phyloP scores from a whole-genome alignment of 2,888 invertebrate genomes.

The Chironomus riparius region DNA sequence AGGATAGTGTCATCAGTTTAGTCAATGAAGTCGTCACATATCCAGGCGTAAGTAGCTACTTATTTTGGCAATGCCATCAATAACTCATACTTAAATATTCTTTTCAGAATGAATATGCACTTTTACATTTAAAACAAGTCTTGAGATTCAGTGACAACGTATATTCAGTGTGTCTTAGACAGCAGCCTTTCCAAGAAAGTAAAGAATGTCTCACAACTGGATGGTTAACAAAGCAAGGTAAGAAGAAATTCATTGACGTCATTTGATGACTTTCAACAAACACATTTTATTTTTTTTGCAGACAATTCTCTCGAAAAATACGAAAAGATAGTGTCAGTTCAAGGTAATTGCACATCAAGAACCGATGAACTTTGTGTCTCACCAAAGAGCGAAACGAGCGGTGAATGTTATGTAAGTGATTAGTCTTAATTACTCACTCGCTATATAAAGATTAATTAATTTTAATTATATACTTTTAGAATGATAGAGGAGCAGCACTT shows the following conservation, averaged over 20 bases:
- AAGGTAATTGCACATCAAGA: constrained; percentile 51
- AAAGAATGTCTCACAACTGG: constrained; percentile 51
- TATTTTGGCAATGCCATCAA: neutral
- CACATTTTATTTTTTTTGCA: constrained; percentile 46
- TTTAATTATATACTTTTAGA: constrained; percentile 40
- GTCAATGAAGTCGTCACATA: constrained; percentile 46
- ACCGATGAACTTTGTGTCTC: constrained; percentile 52
- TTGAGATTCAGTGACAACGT: constrained; percentile 46
- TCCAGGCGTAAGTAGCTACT: constrained; percentile 43
- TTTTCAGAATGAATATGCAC: constrained; percentile 48
- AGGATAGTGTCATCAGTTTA: constrained; percentile 15
- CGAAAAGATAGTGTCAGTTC: constrained; percentile 53
- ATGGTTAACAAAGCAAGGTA: constrained; percentile 46
- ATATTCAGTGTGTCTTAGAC: constrained; percentile 50
- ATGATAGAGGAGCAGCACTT: constrained; percentile 56
- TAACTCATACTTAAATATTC: constrained; percentile 33
- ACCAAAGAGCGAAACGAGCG: constrained; percentile 47
- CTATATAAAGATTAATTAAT: neutral
- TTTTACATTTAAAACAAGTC: constrained; percentile 47
- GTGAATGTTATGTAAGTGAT: constrained; percentile 51
- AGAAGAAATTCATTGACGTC: constrained; percentile 18
- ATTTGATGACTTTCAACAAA: constrained; percentile 8
- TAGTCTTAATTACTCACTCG: neutral
- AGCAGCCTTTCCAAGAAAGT: constrained; percentile 42
- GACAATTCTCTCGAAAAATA: constrained; percentile 45